phyloP scores from a whole-genome alignment of 2,797 vertebrate genomes.

The Threskiornis aethiopicus region DNA sequence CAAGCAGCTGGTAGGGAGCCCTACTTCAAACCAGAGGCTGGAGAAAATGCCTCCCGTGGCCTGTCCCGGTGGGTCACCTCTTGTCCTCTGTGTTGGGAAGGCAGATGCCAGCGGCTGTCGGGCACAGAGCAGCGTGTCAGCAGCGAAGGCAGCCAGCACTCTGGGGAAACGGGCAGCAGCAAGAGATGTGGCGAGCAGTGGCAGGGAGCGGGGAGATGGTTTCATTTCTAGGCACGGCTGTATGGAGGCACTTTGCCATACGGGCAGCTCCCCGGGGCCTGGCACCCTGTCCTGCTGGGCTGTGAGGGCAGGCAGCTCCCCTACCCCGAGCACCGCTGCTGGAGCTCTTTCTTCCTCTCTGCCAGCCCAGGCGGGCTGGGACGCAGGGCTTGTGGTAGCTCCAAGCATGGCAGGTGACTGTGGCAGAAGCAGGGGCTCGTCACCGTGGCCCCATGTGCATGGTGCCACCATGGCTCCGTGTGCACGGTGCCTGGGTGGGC shows the following conservation, averaged over 20 bases:
- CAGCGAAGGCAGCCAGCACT: fast-evolving
- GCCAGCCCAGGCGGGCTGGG: background rate
- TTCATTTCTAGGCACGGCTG: background rate
- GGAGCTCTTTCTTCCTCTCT: background rate
- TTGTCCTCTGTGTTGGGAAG: background rate
- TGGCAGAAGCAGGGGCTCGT: background rate
- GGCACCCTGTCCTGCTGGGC: background rate
- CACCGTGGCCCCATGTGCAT: no score
- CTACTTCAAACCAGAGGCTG: background rate
- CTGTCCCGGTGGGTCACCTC: fast-evolving
- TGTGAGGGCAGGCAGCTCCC: background rate
- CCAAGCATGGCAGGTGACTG: background rate
- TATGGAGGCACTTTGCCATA: background rate
- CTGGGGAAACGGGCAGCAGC: background rate
- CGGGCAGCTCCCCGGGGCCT: background rate
- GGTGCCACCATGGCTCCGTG: background rate
- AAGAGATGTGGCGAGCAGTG: fast-evolving
- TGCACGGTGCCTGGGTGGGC: background rate
- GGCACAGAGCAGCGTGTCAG: background rate
- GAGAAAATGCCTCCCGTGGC: background rate
- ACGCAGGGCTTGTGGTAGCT: background rate
- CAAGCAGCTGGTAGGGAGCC: background rate
- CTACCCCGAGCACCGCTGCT: background rate
- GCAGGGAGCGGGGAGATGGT: background rate
- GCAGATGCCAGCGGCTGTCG: fast-evolving